A percentile compares a stretch with the other conserved stretches of the same genome.
Conservation (phyloP, 2,888 invertebrate genomes). For the Phanerotoma sp. region DNA sequence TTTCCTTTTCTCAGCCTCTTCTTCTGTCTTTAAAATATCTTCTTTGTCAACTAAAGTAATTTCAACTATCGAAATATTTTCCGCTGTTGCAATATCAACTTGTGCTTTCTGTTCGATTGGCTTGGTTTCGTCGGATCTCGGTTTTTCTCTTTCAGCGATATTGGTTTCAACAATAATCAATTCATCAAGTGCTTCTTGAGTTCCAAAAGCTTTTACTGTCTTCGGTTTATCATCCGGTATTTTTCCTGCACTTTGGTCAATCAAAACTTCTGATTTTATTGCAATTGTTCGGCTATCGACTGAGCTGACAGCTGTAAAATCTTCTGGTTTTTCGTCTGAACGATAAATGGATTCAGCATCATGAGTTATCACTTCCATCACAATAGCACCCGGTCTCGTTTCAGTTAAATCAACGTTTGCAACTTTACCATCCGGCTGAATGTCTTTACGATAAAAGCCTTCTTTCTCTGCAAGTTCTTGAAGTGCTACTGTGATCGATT, state of each 20-base stretch:
- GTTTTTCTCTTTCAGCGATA: conserved; percentile 58
- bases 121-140: conserved; percentile 56
- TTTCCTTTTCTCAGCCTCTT: conserved; percentile 37
- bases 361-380: conserved; percentile 49
- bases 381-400: conserved; percentile 44
- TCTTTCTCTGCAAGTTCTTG: conserved; percentile 59
- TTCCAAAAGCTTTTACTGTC: conserved; percentile 53
- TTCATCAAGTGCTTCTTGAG: conserved; percentile 61
- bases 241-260: conserved; percentile 45
- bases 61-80: conserved; percentile 48
- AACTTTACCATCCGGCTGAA: conserved; percentile 55
- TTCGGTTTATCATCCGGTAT: conserved; percentile 42
- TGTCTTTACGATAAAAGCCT: conserved; percentile 51
- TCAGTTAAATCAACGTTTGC: conserved; percentile 55
- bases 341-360: conserved; percentile 49
- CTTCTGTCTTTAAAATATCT: conserved; percentile 39
- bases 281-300: conserved; percentile 58
- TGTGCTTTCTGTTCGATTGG: conserved; percentile 48
- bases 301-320: conserved; percentile 48
- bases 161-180: conserved; percentile 55
- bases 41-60: conserved; percentile 45
- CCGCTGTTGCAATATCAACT: conserved; percentile 42
- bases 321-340: conserved; percentile 41
- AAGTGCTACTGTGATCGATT: conserved; percentile 54
- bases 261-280: conserved; percentile 58